Percentiles rank a stretch among this genome's conserved stretches.
These are phyloP conservation scores for Caenorhabditis panamensis DNA, from an alignment of 2,888 invertebrate species.

Conservation along the genomic window DNA sequence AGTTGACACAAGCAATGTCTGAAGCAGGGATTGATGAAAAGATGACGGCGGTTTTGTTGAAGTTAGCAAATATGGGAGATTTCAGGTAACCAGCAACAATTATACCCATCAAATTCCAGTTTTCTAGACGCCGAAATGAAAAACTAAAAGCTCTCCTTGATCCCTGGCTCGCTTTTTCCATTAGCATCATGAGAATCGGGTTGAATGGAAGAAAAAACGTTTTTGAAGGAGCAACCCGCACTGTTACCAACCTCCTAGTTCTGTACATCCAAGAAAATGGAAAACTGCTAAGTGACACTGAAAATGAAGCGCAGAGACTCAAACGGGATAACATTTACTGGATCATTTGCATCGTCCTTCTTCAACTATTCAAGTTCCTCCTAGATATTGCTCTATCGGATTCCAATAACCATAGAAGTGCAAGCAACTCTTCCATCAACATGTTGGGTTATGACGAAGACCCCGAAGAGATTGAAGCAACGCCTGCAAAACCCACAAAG, in stretches of 20 bases:
- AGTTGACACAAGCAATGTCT: slow-evolving; percentile 76
- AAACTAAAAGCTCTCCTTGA: slow-evolving; percentile 39
- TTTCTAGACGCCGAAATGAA: slow-evolving; percentile 26
- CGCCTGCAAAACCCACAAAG: slow-evolving; percentile 35
- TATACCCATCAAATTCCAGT: background rate
- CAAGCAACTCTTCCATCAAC: slow-evolving; percentile 42
- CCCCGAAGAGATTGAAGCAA: slow-evolving; percentile 35
- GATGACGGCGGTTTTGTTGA: slow-evolving; percentile 30
- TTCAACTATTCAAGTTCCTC: slow-evolving; percentile 33
- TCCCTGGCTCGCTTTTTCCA: slow-evolving; percentile 52
- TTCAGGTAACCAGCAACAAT: background rate
- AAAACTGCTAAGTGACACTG: slow-evolving; percentile 25
- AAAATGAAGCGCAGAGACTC: slow-evolving; percentile 33
- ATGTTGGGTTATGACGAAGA: slow-evolving; percentile 40
- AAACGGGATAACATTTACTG: slow-evolving; percentile 39
- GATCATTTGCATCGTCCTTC: slow-evolving; percentile 33
- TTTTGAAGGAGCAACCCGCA: slow-evolving; percentile 31
- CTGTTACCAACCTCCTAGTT: slow-evolving; percentile 20
- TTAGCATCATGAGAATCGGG: slow-evolving; percentile 43
- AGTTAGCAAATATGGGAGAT: slow-evolving; percentile 37
- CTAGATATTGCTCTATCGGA: slow-evolving; percentile 45
- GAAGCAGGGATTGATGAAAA: slow-evolving; percentile 73
- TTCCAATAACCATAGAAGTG: slow-evolving; percentile 52
- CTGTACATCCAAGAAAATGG: slow-evolving; percentile 50
- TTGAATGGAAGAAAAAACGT: slow-evolving; percentile 15